Base-by-base conservation (phyloP, 2,888 invertebrate species). In the Hedychridium roseum region DNA sequence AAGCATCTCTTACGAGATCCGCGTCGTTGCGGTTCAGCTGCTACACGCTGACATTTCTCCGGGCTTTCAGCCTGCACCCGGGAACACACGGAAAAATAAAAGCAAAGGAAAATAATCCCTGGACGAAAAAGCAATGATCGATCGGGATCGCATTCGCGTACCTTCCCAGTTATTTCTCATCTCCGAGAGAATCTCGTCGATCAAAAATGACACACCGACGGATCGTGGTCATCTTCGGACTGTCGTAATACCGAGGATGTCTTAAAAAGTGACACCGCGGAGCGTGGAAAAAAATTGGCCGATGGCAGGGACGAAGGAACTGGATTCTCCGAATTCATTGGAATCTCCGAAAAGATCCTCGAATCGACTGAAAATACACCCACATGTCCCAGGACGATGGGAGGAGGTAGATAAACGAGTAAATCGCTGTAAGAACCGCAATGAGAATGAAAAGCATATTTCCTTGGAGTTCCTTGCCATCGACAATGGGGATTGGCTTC, bases 1-100 rank as follows among this genome's bases (percentile, higher is more conserved):
- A 75, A 76, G 74, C 73, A 74, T 74, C 74, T 74, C 64, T 54
- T 44, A 12, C 28, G 49, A 60, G 59, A 57, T 58, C 57, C 47
- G 43, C 41, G 11, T 18, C 26, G 49, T 50, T 58, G 54, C 58
- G 43, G 35, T 30, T 16, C 37, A 36, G 47, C 34, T 31, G 15
- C 27, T 16, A 26, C 32, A 26, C 23, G 31, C 36, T 35, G 18
- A 41, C 31, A 51, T 34, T 38, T 51, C 40, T 43, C 44, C 45
- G 53, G 46, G 51, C 48, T 56, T 57, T 57, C 51, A 41, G 34
- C 35, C n/a, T n/a, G n/a, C n/a, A n/a, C n/a, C n/a, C 23, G 20
- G 39, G 49, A 51, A 53, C 39, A 38, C 43, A 44, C 31, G 21
- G n/a, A 14, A 23, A 17, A 40, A 38, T 18, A 23, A 11, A 23